A percentile compares a stretch with the other conserved stretches of the same genome.
Conservation (phyloP, 2,888 invertebrate genomes). For the Acronicta aceris region DNA sequence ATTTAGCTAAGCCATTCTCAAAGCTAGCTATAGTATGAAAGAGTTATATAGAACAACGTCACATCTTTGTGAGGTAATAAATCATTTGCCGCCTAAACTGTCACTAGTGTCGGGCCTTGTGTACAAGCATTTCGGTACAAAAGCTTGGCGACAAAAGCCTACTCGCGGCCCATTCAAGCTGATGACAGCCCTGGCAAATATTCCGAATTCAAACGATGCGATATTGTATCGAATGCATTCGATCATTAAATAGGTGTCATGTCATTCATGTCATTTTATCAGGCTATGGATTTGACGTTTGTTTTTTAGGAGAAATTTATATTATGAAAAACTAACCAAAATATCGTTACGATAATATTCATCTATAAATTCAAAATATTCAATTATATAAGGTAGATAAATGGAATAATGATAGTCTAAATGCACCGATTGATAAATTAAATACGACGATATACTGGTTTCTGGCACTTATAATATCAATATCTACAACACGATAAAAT, state of each 20-base stretch:
- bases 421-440: no score
- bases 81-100: slow-evolving; percentile 54
- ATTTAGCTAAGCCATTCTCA: background rate
- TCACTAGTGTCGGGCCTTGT: slow-evolving; percentile 40
- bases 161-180: slow-evolving; percentile 47
- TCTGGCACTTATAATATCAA: no score
- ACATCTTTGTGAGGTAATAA: slow-evolving; percentile 51
- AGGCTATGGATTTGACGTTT: background rate
- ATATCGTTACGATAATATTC: no score
- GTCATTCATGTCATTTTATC: background rate
- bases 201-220: slow-evolving; percentile 52
- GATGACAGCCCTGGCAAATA: slow-evolving; percentile 59
- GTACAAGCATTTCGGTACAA: slow-evolving; percentile 54
- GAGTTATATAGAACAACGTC: slow-evolving; percentile 35
- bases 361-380: no score
- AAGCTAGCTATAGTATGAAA: slow-evolving; percentile 27
- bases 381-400: no score
- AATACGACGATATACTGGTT: no score
- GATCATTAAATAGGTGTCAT: slow-evolving; percentile 30
- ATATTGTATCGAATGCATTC: slow-evolving; percentile 46
- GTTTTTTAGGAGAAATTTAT: background rate
- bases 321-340: no score
- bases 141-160: slow-evolving; percentile 52
- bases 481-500: no score
- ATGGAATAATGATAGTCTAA: no score